Conservation (phyloP, 2,113 vertebrate species). For the Oryctolagus cuniculus region DNA sequence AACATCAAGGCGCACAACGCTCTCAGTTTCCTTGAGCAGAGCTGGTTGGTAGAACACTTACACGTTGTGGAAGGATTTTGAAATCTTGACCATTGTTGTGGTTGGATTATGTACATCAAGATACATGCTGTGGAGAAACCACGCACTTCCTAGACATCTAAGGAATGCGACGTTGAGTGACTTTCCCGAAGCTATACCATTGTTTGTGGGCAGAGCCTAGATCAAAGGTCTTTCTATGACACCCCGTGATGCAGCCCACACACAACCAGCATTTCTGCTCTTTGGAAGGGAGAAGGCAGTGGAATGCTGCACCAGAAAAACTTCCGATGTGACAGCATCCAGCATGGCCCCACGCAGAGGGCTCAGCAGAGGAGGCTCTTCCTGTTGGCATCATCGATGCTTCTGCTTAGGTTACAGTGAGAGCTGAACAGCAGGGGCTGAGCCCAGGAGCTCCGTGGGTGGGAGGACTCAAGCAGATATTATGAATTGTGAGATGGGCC, state of each 20-base stretch:
- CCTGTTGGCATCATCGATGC: background rate
- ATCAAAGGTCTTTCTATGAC: background rate
- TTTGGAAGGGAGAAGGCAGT: background rate
- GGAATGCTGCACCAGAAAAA: background rate
- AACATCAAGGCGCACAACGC: background rate
- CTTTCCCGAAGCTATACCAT: background rate
- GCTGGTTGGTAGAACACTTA: background rate
- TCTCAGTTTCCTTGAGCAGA: background rate
- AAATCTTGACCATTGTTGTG: background rate
- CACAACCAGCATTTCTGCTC: background rate
- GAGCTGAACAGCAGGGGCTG: background rate
- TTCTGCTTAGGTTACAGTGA: background rate
- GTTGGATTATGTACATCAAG: background rate
- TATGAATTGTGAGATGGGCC: background rate
- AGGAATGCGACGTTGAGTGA: background rate
- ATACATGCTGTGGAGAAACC: background rate
- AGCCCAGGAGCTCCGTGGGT: background rate
- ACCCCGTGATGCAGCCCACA: background rate
- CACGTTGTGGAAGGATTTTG: background rate
- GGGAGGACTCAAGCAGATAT: background rate
- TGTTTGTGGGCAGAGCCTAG: background rate
- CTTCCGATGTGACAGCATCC: background rate
- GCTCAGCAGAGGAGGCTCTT: background rate
- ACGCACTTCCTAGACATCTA: conserved; percentile 9
- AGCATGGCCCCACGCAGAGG: no score